Evolutionary conservation across 2,113 vertebrate species (phyloP).

Genomic region (Perccottus glenii): DNA sequence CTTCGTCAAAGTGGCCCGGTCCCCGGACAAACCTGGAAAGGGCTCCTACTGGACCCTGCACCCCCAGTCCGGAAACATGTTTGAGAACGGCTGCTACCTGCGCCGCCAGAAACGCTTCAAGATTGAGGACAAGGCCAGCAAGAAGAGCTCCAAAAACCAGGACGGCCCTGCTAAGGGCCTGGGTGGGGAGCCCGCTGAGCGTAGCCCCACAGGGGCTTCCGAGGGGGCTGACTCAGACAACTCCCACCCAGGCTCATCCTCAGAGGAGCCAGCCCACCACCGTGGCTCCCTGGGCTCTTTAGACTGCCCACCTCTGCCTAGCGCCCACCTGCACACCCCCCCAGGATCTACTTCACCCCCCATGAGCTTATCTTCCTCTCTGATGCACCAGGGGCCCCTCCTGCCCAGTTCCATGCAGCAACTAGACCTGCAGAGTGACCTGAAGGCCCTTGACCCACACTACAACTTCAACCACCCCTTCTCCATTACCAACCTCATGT

Average conservation of each 20-base stretch:
- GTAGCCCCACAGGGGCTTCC: constrained; percentile 75
- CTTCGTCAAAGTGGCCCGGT: constrained; percentile 90
- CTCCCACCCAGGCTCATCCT: constrained; percentile 78
- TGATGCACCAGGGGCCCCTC: constrained; percentile 66
- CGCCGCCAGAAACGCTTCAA: constrained; percentile 92
- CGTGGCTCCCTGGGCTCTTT: constrained; percentile 68
- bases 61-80: constrained; percentile 92
- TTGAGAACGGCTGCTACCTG: constrained; percentile 92
- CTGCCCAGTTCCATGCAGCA: constrained; percentile 81
- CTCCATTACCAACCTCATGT: constrained; percentile 93
- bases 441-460: constrained; percentile 88
- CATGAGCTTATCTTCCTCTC: constrained; percentile 60
- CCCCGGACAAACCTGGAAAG: constrained; percentile 89
- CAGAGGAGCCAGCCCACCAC: constrained; percentile 78
- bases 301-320: constrained; percentile 70
- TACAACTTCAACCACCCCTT: constrained; percentile 95
- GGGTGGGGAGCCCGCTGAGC: constrained; percentile 68
- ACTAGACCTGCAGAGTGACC: constrained; percentile 86
- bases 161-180: constrained; percentile 71
- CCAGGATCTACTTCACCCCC: constrained; percentile 42
- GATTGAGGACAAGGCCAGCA: constrained; percentile 84
- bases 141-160: constrained; percentile 66
- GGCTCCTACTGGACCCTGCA: constrained; percentile 93
- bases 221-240: constrained; percentile 82
- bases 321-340: constrained; percentile 71